Evolutionary conservation across 2,113 vertebrate genomes (phyloP).

Genomic region (Thryonomys swinderianus): DNA sequence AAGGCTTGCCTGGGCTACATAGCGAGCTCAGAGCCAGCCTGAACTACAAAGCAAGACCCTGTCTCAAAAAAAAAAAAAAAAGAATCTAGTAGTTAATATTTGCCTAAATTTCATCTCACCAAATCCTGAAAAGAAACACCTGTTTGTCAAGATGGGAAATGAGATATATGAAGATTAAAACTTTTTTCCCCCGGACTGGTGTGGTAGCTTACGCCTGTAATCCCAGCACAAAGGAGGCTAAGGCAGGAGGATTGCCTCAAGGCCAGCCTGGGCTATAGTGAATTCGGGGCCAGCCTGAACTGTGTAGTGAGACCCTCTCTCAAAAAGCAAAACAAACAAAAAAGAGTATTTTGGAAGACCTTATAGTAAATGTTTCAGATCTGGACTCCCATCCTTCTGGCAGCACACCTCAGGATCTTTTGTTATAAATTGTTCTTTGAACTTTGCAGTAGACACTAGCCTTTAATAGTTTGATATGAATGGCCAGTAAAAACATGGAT

Average conservation of each 20-base stretch:
- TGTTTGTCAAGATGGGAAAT: background rate
- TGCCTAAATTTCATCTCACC: background rate
- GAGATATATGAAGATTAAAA: background rate
- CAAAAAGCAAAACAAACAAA: background rate
- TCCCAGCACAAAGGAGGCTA: background rate
- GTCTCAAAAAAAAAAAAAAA: no score
- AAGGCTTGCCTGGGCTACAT: no score
- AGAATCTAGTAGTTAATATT: background rate
- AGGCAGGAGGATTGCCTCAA: background rate
- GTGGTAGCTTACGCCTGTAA: background rate
- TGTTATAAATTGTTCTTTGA: background rate
- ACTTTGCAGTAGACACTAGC: background rate
- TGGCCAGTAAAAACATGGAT: background rate
- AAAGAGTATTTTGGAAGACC: background rate
- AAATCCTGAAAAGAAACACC: background rate
- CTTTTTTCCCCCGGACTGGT: background rate
- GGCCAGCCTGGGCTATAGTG: no score
- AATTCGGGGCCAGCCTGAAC: background rate
- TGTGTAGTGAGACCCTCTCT: background rate
- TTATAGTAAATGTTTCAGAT: background rate
- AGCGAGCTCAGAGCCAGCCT: no score
- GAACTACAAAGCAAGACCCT: no score
- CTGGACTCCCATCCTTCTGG: background rate
- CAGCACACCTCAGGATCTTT: background rate
- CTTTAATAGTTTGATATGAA: background rate